Conservation (phyloP, 2,797 vertebrate species). For the Loriculus beryllinus region DNA sequence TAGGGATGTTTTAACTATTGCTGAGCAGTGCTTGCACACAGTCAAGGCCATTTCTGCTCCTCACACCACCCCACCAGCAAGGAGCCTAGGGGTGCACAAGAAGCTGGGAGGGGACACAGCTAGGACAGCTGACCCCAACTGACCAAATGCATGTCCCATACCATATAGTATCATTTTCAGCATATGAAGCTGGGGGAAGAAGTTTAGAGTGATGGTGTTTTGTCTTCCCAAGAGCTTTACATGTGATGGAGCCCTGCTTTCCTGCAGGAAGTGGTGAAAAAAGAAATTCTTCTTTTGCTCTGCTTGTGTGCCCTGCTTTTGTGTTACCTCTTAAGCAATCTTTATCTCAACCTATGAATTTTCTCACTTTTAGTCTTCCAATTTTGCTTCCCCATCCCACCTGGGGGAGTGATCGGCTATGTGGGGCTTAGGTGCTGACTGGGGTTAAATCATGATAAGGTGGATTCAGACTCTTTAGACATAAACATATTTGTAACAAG, state of each 20-base stretch:
- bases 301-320: background rate
- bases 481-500: background rate
- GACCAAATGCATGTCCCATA: background rate
- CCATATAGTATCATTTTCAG: background rate
- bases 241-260: background rate
- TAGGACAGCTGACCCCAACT: background rate
- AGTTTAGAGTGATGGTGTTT: background rate
- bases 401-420: background rate
- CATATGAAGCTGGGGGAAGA: background rate
- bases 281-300: background rate
- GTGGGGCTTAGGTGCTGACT: background rate
- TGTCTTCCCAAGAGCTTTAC: background rate
- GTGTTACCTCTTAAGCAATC: background rate
- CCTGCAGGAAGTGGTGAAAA: background rate
- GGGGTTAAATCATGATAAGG: background rate
- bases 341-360: background rate
- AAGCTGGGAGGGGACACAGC: background rate
- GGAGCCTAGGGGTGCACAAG: background rate
- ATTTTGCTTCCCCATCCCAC: background rate
- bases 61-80: background rate
- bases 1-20: background rate
- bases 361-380: background rate
- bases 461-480: background rate
- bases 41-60: background rate
- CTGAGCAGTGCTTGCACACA: background rate